A percentile compares a stretch with the other conserved stretches of the same genome.
These are phyloP conservation scores for Sardina pilchardus DNA, from an alignment of 2,113 vertebrate species.

Conservation along the genomic window DNA sequence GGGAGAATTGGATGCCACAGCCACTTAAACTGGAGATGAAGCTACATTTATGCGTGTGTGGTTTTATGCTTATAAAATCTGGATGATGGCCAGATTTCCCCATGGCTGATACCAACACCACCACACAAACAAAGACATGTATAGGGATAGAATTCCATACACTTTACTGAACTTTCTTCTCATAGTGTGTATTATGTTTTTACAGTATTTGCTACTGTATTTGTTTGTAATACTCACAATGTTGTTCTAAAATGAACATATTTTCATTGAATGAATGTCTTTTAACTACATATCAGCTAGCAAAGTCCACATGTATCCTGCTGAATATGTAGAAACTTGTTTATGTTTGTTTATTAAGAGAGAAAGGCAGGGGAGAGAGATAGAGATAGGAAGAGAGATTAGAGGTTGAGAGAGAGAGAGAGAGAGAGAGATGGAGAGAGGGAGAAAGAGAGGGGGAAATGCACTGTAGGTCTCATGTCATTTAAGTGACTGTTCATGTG, in stretches of 20 bases:
- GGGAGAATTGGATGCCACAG: not conserved
- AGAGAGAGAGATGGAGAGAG: not conserved
- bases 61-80: not conserved
- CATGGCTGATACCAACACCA: not conserved
- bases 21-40: not conserved
- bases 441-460: not conserved
- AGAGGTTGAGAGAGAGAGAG: not conserved
- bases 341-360: not conserved
- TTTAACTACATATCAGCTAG: not conserved
- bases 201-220: not conserved
- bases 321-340: not conserved
- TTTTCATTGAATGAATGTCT: not conserved
- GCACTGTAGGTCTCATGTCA: slow-evolving; percentile 21
- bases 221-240: not conserved
- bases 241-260: too few species aligned
- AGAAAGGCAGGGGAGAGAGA: not conserved
- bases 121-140: not conserved
- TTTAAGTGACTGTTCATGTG: slow-evolving; percentile 45
- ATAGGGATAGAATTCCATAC: not conserved
- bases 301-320: not conserved
- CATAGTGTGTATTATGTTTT: not conserved
- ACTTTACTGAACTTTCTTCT: not conserved
- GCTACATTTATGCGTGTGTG: not conserved
- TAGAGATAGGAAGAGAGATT: not conserved
- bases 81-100: not conserved